These are phyloP conservation scores for Eulemur albifrons DNA, from an alignment of 2,797 vertebrate species.

Conservation along the genomic window DNA sequence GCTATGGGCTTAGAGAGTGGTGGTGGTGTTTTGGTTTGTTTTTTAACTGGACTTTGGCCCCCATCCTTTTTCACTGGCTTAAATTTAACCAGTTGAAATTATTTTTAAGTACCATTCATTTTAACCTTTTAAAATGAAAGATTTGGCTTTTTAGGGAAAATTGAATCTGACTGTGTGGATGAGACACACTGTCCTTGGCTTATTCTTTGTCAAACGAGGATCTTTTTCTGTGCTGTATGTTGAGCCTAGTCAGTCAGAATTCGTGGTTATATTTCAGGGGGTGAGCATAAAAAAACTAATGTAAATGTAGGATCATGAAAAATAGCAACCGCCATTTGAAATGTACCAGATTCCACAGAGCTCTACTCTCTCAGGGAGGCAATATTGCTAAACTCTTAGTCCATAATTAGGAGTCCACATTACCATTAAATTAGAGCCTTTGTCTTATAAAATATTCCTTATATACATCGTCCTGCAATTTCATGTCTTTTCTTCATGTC, in stretches of 20 bases:
- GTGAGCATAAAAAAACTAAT: neutral
- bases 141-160: slow-evolving; percentile 35
- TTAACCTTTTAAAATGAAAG: slow-evolving; percentile 42
- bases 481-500: neutral
- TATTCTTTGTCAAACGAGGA: neutral
- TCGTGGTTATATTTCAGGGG: neutral
- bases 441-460: slow-evolving; percentile 40
- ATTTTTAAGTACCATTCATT: slow-evolving; percentile 25
- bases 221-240: neutral
- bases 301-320: neutral
- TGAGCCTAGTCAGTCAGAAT: neutral
- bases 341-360: neutral
- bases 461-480: neutral
- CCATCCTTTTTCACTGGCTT: neutral
- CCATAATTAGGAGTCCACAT: neutral
- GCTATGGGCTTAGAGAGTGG: neutral
- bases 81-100: slow-evolving; percentile 14
- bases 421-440: neutral
- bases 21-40: neutral
- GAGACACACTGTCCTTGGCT: slow-evolving; percentile 18
- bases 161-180: neutral
- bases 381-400: neutral
- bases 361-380: neutral
- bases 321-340: neutral
- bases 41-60: neutral